A percentile compares a stretch with the other conserved stretches of the same genome.
phyloP scores from a whole-genome alignment of 1,140 invertebrate genomes.

The Caenorhabditis briggsae region DNA sequence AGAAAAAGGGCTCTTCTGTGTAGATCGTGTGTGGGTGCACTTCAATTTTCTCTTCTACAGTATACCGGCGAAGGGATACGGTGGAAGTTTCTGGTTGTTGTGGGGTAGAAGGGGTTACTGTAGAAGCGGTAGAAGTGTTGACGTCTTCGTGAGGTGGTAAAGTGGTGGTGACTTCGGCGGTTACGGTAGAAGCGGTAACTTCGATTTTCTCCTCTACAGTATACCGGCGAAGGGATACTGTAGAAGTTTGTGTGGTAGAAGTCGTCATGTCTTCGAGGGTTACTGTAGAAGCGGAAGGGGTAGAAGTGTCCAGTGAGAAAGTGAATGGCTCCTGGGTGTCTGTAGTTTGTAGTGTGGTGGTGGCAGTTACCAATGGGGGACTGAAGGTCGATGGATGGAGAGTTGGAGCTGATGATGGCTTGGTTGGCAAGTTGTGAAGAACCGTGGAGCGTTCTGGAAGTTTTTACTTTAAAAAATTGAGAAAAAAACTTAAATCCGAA shows the following conservation, averaged over 20 bases:
- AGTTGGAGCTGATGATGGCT: constrained; percentile 1
- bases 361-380: constrained; percentile 25
- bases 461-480: too few species aligned
- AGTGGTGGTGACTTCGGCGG: constrained; percentile 10
- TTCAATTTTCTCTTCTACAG: constrained; percentile 38
- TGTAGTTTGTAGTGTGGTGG: not conserved
- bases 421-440: constrained; percentile 24
- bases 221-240: constrained; percentile 32
- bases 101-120: not conserved
- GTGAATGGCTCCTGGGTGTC: constrained; percentile 35
- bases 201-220: constrained; percentile 46
- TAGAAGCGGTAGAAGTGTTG: not conserved
- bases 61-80: constrained; percentile 12
- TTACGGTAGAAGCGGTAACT: not conserved
- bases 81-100: not conserved
- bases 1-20: constrained; percentile 38
- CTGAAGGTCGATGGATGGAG: constrained; percentile 33
- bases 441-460: constrained; percentile 7
- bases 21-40: constrained; percentile 38
- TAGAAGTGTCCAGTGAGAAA: constrained; percentile 26
- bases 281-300: not conserved
- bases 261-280: not conserved
- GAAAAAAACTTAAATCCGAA: too few species aligned
- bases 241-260: not conserved
- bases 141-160: too few species aligned